Conservation (phyloP, 2,113 vertebrate genomes). For the Carassius gibelio region DNA sequence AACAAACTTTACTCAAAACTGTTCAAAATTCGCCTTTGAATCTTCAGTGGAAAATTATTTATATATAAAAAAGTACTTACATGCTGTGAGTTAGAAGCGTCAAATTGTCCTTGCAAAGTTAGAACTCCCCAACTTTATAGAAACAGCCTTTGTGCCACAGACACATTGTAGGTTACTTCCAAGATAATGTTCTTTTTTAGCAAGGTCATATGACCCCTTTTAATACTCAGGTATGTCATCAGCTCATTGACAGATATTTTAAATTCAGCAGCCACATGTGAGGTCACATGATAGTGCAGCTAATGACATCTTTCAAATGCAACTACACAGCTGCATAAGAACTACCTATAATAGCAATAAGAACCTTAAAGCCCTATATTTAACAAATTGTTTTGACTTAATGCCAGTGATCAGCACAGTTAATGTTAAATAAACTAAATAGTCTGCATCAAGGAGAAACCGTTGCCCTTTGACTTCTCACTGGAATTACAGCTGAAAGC, state of each 20-base stretch:
- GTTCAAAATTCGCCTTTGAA: no score
- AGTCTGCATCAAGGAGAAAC: neutral
- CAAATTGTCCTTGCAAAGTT: no score
- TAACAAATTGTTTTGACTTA: neutral
- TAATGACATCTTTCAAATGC: neutral
- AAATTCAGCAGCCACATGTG: neutral
- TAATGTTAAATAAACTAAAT: neutral
- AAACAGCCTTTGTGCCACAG: no score
- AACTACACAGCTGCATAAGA: neutral
- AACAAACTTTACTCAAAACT: no score
- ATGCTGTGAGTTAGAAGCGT: no score
- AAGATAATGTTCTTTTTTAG: no score
- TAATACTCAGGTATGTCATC: slow-evolving; percentile 2
- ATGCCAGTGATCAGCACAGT: neutral
- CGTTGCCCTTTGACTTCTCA: slow-evolving; percentile 22
- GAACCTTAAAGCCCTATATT: neutral
- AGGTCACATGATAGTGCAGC: neutral
- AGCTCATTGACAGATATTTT: neutral
- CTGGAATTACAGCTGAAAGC: slow-evolving; percentile 33
- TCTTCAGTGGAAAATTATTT: no score
- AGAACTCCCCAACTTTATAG: no score
- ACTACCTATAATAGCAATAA: neutral
- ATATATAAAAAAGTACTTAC: no score
- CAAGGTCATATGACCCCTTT: no score
- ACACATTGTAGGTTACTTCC: no score